These are phyloP conservation scores for Euproctis similis DNA, from an alignment of 2,888 invertebrate species.

Conservation along the genomic window DNA sequence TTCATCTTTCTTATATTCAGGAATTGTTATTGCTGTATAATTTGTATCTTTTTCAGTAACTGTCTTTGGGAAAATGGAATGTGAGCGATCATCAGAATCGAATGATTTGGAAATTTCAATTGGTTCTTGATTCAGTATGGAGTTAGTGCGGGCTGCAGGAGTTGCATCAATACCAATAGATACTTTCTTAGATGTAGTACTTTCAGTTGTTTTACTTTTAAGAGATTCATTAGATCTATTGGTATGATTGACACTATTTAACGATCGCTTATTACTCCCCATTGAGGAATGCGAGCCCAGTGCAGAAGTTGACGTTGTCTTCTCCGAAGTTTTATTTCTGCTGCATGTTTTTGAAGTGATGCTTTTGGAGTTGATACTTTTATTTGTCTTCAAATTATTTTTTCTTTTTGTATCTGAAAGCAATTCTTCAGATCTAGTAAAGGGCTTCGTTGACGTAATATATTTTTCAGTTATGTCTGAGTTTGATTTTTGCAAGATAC, in stretches of 20 bases:
- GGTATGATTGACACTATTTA: conserved; percentile 34
- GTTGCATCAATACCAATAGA: conserved; percentile 88
- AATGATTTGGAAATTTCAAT: conserved; percentile 83
- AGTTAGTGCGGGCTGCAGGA: conserved; percentile 82
- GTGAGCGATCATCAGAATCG: conserved; percentile 52
- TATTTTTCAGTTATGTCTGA: conserved; percentile 50
- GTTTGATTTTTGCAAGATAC: conserved; percentile 75
- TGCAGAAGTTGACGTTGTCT: conserved; percentile 65
- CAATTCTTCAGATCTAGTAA: conserved; percentile 64
- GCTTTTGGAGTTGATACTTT: conserved; percentile 30
- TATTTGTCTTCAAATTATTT: conserved; percentile 32
- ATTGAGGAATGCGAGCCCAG: conserved; percentile 63
- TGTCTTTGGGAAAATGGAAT: conserved; percentile 53
- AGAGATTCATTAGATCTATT: conserved; percentile 63
- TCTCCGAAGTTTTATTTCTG: conserved; percentile 58
- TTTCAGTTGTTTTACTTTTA: conserved; percentile 58
- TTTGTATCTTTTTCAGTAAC: conserved; percentile 63
- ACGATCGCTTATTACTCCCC: conserved; percentile 48
- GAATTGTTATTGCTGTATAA: conserved; percentile 42
- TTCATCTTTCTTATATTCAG: conserved; percentile 21
- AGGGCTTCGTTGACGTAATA: conserved; percentile 42
- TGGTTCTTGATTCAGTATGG: conserved; percentile 84
- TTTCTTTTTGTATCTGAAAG: conserved; percentile 48
- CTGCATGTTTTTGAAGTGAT: conserved; percentile 35
- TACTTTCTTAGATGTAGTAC: conserved; percentile 78